phyloP scores from a whole-genome alignment of 1,140 invertebrate genomes.

The Bombus confusus region DNA sequence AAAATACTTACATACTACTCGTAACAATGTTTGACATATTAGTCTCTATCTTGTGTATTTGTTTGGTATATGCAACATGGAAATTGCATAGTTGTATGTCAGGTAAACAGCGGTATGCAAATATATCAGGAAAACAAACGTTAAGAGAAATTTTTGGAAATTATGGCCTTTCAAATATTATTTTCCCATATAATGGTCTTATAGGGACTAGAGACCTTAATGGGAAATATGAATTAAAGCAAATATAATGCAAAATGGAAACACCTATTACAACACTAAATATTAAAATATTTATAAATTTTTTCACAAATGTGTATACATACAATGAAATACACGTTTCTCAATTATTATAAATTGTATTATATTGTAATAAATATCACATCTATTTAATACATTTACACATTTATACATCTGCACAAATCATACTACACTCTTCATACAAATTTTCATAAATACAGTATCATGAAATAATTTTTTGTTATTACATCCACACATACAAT shows the following conservation, averaged over 20 bases:
- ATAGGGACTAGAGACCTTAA: slow-evolving; percentile 66
- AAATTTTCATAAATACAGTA: slow-evolving; percentile 12
- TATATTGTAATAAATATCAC: slow-evolving; percentile 65
- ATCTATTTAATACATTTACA: slow-evolving; percentile 56
- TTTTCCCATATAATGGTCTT: slow-evolving; percentile 74
- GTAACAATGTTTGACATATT: slow-evolving; percentile 68
- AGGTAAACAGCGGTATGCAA: slow-evolving; percentile 68
- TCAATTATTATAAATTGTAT: slow-evolving; percentile 40
- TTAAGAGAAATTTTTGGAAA: slow-evolving; percentile 72
- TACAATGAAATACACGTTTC: slow-evolving; percentile 1
- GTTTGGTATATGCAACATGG: slow-evolving; percentile 66
- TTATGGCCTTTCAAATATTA: slow-evolving; percentile 71
- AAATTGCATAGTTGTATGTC: slow-evolving; percentile 68
- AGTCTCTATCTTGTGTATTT: slow-evolving; percentile 66
- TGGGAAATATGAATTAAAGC: slow-evolving; percentile 68
- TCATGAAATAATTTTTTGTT: not conserved
- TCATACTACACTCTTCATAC: slow-evolving; percentile 9
- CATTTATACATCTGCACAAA: slow-evolving; percentile 44
- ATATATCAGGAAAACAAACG: slow-evolving; percentile 58
- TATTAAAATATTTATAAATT: not conserved
- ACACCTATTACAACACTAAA: not conserved
- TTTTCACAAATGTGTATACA: not conserved
- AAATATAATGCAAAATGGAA: slow-evolving; percentile 25
- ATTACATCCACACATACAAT: slow-evolving; percentile 7
- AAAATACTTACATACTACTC: slow-evolving; percentile 65